A percentile compares a stretch with the other conserved stretches of the same genome.
phyloP scores from a whole-genome alignment of 2,888 invertebrate genomes.

The Homarus gammarus region DNA sequence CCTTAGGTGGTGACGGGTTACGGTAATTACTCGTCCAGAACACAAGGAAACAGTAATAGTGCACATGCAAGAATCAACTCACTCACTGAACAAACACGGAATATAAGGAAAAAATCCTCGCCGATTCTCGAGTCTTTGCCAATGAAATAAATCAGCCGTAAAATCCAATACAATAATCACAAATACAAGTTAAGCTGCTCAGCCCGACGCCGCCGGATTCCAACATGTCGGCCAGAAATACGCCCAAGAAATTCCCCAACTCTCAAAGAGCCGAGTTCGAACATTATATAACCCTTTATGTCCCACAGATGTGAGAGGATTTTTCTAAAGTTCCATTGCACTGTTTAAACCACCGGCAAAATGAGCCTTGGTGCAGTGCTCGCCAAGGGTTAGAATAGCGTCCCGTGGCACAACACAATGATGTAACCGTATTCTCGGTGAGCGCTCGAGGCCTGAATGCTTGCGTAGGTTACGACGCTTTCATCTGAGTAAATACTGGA shows the following conservation, averaged over 20 bases:
- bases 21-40: no score
- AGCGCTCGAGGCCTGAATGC: background rate
- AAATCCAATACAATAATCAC: background rate
- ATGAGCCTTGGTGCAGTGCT: background rate
- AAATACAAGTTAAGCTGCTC: background rate
- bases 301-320: background rate
- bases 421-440: background rate
- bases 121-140: no score
- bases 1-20: no score
- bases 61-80: no score
- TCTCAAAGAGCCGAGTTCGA: background rate
- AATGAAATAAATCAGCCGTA: background rate
- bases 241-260: background rate
- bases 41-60: no score
- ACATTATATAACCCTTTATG: slow-evolving; percentile 18
- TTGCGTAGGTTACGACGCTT: background rate
- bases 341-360: background rate
- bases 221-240: background rate
- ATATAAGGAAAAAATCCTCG: no score
- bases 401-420: background rate
- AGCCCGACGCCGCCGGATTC: background rate
- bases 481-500: background rate
- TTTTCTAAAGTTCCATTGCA: background rate
- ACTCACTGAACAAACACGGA: no score
- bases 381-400: background rate